Evolutionary conservation across 2,113 vertebrate genomes (phyloP).

Genomic region (Phylloscopus trochiloides): DNA sequence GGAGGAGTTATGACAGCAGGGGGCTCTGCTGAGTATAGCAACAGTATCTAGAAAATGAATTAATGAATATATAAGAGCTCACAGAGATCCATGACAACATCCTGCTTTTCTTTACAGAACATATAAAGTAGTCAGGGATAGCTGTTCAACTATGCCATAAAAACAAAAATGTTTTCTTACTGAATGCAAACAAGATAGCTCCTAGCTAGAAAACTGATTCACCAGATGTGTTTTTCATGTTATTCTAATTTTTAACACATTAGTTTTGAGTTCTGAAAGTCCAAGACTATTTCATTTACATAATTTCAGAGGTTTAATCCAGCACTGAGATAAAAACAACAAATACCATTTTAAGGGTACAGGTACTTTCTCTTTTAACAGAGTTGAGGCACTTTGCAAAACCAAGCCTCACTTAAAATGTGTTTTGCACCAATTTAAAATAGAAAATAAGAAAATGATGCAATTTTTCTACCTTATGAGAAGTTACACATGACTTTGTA

Average conservation of each 20-base stretch:
- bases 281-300: neutral
- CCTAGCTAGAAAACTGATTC: neutral
- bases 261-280: neutral
- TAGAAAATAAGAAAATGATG: neutral
- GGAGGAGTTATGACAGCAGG: neutral
- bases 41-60: neutral
- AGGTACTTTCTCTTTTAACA: neutral
- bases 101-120: neutral
- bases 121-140: neutral
- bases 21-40: neutral
- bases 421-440: neutral
- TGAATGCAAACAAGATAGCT: neutral
- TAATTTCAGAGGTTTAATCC: neutral
- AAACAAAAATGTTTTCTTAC: neutral
- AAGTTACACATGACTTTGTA: neutral
- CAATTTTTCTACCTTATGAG: neutral
- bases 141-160: neutral
- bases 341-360: neutral
- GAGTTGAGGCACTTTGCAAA: neutral
- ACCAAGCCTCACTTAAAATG: neutral
- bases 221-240: neutral
- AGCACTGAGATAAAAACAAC: neutral
- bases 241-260: neutral
- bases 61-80: neutral
- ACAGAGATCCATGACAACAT: neutral